Base-by-base conservation (phyloP, 2,113 vertebrate species). In the Paracanthobrama guichenoti region DNA sequence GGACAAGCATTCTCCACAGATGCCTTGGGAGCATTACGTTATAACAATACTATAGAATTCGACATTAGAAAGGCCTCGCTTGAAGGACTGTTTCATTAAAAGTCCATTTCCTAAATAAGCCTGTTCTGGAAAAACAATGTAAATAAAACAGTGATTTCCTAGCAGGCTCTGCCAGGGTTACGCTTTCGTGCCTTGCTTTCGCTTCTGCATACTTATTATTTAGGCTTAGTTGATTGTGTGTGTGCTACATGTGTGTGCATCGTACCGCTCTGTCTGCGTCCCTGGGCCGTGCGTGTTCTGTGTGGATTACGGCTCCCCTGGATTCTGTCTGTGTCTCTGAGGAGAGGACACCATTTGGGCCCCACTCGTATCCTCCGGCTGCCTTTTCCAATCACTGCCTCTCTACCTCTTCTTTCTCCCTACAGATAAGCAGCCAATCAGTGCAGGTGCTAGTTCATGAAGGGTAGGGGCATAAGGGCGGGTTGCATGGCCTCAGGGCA, bases 371-470 rank as follows among this genome's bases (percentile, higher is more conserved):
- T 85, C 88, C 88, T 89, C 88, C 86, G 86, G 89, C 91, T 88
- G 87, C 85, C 74, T 86, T 90, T 90, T 88, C 89, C 89, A 91
- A 90, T 91, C 89, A 90, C 81, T 12, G 85, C 59, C 77, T 85
- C 50, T 83, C 77, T 81, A 81, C 62, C 79, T 67, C 72, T 84
- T 85, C 69, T 73, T 59, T 44, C 77, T 88, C 87, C 87, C 85
- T 84, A 82, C 77, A 89, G 91, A 90, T 91, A 91, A 90, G 89
- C 86, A 90, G 89, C 89, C 86, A 89, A 88, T 90, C 89, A 90
- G 82, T 59, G 77, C 79, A 76, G 84, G 78, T 86, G 84, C 87
- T 86, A 48, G 82, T 88, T 88, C 84, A 83, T 81, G 76, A 82
- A 77, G 77, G 67, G 79, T 80, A 83, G 60, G 77, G 66, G 81